A percentile compares a stretch with the other conserved stretches of the same genome.
These are phyloP conservation scores for Temnothorax longispinosus DNA, from an alignment of 1,140 invertebrate genomes.

Conservation along the genomic window DNA sequence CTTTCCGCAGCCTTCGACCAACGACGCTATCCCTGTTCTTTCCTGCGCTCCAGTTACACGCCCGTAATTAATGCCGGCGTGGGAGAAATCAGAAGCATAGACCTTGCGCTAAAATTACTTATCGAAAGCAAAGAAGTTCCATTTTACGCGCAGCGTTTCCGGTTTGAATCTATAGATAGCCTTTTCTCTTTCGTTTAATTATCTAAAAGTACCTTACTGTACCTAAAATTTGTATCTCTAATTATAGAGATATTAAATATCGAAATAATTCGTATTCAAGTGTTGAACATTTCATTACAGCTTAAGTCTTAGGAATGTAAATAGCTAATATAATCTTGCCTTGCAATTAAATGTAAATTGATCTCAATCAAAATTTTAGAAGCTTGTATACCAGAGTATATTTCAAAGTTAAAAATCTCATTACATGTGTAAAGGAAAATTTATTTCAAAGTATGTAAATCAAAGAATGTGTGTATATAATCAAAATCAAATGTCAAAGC, in stretches of 20 bases:
- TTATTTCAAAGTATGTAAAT: neutral
- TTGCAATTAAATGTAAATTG: neutral
- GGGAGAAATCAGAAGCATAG: slow-evolving; percentile 41
- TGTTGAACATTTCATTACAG: neutral
- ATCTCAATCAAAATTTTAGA: neutral
- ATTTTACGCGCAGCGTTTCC: neutral
- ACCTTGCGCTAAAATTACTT: neutral
- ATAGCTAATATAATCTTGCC: neutral
- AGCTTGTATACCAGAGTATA: neutral
- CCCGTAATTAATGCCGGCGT: slow-evolving; percentile 66
- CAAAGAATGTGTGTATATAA: neutral
- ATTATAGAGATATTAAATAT: neutral
- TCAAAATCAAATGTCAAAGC: neutral
- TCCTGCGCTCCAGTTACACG: slow-evolving; percentile 57
- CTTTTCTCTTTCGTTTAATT: neutral
- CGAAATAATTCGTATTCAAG: neutral
- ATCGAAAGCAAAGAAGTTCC: neutral
- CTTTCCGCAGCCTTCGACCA: slow-evolving; percentile 62
- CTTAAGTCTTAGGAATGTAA: neutral
- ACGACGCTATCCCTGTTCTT: slow-evolving; percentile 34
- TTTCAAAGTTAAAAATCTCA: neutral
- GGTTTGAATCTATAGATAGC: neutral
- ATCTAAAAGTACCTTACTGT: neutral
- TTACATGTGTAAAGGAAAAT: neutral
- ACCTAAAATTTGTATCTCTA: neutral